Evolutionary conservation across 2,888 invertebrate genomes (phyloP).

Genomic region (Galerucella nymphaeae): DNA sequence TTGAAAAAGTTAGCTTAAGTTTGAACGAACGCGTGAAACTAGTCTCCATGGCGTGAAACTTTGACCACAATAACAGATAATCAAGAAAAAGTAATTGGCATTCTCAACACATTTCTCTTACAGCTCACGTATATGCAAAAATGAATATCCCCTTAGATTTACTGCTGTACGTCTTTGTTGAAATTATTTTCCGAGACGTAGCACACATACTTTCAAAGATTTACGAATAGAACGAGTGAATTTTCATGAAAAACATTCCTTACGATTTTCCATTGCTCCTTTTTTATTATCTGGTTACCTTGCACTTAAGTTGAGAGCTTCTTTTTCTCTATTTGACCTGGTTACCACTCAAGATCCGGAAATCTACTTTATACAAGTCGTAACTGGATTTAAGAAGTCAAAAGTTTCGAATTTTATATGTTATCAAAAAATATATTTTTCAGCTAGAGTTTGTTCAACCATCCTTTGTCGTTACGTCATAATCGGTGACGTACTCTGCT

Average conservation of each 20-base stretch:
- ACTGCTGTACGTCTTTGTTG: background rate
- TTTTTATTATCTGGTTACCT: slow-evolving; percentile 26
- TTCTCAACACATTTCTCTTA: background rate
- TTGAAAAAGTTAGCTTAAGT: too few relatives aligned
- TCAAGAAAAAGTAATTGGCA: background rate
- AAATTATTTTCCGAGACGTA: background rate
- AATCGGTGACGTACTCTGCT: too few relatives aligned
- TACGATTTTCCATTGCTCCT: background rate
- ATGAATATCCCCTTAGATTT: background rate
- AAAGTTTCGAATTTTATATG: background rate
- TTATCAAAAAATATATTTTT: background rate
- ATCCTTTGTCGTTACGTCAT: too few relatives aligned
- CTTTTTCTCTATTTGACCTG: slow-evolving; percentile 10
- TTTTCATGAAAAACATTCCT: slow-evolving; percentile 4
- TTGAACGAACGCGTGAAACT: too few relatives aligned
- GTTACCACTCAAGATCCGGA: background rate
- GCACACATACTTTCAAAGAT: background rate
- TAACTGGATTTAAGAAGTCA: background rate
- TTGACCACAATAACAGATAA: too few relatives aligned
- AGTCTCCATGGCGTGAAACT: too few relatives aligned
- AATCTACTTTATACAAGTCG: slow-evolving; percentile 19
- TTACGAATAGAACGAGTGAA: background rate
- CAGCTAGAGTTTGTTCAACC: too few relatives aligned
- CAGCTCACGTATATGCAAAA: background rate
- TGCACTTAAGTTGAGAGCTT: slow-evolving; percentile 24